A percentile compares a stretch with the other conserved stretches of the same genome.
Conservation (phyloP, 2,888 invertebrate species). For the Napeogenes sylphis region DNA sequence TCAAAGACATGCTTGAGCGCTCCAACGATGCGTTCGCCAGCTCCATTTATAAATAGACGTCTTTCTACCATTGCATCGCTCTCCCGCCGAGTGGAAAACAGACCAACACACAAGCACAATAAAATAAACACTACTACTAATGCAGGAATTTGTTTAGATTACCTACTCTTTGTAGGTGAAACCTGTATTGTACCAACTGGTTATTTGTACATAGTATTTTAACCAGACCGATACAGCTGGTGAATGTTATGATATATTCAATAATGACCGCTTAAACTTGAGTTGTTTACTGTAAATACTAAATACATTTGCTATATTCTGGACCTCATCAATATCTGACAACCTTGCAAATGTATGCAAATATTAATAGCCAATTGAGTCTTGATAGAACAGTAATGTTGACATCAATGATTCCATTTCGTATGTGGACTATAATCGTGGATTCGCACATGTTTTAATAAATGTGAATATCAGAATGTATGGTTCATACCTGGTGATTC, state of each 20-base stretch:
- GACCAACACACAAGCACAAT: conserved; percentile 50
- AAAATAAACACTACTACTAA: conserved; percentile 31
- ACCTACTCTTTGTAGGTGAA: conserved; percentile 24
- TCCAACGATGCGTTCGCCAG: conserved; percentile 51
- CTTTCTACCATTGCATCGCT: conserved; percentile 63
- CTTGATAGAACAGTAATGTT: conserved; percentile 26
- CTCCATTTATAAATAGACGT: conserved; percentile 71
- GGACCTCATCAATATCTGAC: not conserved
- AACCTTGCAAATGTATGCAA: conserved; percentile 23
- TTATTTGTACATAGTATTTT: conserved; percentile 14
- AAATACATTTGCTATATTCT: not conserved
- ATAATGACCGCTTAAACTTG: too few relatives aligned
- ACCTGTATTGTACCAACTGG: conserved; percentile 24
- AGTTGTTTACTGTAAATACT: too few relatives aligned
- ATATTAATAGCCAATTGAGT: conserved; percentile 27
- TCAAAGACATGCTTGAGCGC: conserved; percentile 51
- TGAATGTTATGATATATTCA: too few relatives aligned
- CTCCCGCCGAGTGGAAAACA: conserved; percentile 64
- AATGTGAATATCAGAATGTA: conserved; percentile 5
- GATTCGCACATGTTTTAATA: conserved; percentile 14
- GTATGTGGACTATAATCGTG: conserved; percentile 17
- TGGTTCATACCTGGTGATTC: too few relatives aligned
- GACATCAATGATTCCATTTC: conserved; percentile 27
- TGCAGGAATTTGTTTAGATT: conserved; percentile 28
- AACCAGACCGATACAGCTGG: too few relatives aligned